Evolutionary conservation across 2,888 invertebrate genomes (phyloP), one percentile per base, ranked within the genome.

Genomic region (Polyommatus iphigenia): DNA sequence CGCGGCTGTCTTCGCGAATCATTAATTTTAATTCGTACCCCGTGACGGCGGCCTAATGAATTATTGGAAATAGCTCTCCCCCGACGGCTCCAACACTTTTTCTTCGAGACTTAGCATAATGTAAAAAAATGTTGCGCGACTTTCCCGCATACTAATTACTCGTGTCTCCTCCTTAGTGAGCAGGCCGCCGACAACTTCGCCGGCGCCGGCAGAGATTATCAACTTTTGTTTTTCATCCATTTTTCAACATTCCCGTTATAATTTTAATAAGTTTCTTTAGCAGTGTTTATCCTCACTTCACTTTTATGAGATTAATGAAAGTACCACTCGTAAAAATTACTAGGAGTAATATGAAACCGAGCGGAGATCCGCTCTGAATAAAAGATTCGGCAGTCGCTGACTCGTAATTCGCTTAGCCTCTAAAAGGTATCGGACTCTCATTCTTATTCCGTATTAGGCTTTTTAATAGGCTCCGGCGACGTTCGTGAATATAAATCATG

Each of bases 11-110:
- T 88, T 91, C 88, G 88, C 92, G 91, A 91, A 92, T 93, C 94
- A 94, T 94, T 93, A 93, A 94, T 93, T 93, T 93, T 93, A 94
- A 94, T 94, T 94, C 92, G 91, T 88, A 88, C 88, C 90, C 90
- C 90, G 91, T 90, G 92, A 91, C 91, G 90, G 87, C 86, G 85
- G 88, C 90, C 87, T 94, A 93, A 94, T 94, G 93, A 93, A 93
- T 93, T 93, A 94, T 93, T 91, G 93, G 92, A 90, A 91, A 93
- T 92, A 91, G 91, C 87, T 89, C 87, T 85, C 84, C 84, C 83
- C 83, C 83, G 82, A 80, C 87, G 89, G 89, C 88, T 90, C 85
- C 87, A 86, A 88, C 89, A 89, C 87, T 91, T 91, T 91, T 92
- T 91, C 92, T 90, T 89, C 84, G 85, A 87, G 91, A 90, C 91